phyloP scores from a whole-genome alignment of 2,888 invertebrate species.

The Polydrusus pterygomalis region DNA sequence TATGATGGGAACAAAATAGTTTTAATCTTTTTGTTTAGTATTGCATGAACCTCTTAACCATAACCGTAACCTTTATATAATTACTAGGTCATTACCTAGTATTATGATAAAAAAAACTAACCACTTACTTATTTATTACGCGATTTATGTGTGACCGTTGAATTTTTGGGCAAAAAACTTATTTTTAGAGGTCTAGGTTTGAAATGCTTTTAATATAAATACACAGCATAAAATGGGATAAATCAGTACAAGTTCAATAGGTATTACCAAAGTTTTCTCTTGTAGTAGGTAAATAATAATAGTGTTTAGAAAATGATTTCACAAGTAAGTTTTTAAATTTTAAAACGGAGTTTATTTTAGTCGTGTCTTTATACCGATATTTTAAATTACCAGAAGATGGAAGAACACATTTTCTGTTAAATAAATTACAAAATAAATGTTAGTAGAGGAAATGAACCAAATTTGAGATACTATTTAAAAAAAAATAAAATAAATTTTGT shows the following conservation, averaged over 20 bases:
- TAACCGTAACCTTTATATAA: conserved; percentile 32
- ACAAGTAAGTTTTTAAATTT: conserved; percentile 7
- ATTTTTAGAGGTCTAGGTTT: conserved; percentile 57
- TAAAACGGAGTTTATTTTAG: too few species aligned
- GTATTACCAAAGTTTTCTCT: conserved; percentile 1
- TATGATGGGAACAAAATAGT: neutral
- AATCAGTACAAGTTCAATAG: conserved; percentile 25
- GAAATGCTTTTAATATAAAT: conserved; percentile 20
- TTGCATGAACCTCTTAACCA: conserved; percentile 35
- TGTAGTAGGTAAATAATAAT: conserved; percentile 10
- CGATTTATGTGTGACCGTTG: conserved; percentile 42
- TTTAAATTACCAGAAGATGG: too few species aligned
- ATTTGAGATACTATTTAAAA: too few species aligned
- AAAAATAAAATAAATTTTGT: too few species aligned
- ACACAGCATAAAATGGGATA: neutral
- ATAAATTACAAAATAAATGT: too few species aligned
- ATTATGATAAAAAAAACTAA: conserved; percentile 6
- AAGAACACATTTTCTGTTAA: too few species aligned
- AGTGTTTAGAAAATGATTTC: conserved; percentile 13
- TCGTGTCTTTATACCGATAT: too few species aligned
- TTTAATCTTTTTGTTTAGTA: conserved; percentile 13
- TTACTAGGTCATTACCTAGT: conserved; percentile 42
- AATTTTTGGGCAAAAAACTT: conserved; percentile 52
- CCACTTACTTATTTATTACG: conserved; percentile 3
- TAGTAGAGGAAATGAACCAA: too few species aligned